Percentiles rank a stretch among this genome's conserved stretches.
Conservation (phyloP, 2,797 vertebrate genomes). For the Cuniculus paca region DNA sequence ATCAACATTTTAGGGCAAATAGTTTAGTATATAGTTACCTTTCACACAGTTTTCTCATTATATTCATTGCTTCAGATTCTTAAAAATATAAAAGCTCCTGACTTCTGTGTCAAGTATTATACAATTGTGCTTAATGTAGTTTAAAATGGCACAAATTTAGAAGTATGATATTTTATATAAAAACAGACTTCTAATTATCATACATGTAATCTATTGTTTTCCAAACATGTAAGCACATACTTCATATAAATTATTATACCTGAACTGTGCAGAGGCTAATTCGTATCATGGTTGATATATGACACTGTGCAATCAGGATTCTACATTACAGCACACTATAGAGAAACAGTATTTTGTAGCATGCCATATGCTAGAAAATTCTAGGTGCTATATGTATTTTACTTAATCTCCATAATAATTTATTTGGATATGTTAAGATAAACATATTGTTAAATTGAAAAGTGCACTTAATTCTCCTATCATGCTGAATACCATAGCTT, state of each 20-base stretch:
- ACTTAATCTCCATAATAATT: slow-evolving; percentile 12
- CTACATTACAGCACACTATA: background rate
- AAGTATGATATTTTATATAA: slow-evolving; percentile 23
- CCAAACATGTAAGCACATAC: background rate
- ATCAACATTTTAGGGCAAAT: background rate
- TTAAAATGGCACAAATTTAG: slow-evolving; percentile 43
- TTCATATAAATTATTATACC: background rate
- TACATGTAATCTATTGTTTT: background rate
- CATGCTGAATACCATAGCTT: background rate
- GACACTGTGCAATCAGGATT: background rate
- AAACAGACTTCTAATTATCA: background rate
- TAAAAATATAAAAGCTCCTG: slow-evolving; percentile 15
- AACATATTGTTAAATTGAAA: background rate
- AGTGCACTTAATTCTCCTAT: background rate
- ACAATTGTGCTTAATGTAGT: background rate
- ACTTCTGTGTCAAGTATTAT: background rate
- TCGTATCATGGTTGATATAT: background rate
- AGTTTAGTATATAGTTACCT: background rate
- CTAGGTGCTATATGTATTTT: slow-evolving; percentile 1
- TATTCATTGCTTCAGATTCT: slow-evolving; percentile 22
- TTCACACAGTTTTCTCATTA: background rate
- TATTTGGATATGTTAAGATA: background rate
- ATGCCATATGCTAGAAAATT: slow-evolving; percentile 35
- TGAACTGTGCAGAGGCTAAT: background rate
- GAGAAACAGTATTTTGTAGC: background rate